Base-by-base conservation (phyloP, 37 sponge, comb jelly and placozoan species). In the Beroe forskalii region DNA sequence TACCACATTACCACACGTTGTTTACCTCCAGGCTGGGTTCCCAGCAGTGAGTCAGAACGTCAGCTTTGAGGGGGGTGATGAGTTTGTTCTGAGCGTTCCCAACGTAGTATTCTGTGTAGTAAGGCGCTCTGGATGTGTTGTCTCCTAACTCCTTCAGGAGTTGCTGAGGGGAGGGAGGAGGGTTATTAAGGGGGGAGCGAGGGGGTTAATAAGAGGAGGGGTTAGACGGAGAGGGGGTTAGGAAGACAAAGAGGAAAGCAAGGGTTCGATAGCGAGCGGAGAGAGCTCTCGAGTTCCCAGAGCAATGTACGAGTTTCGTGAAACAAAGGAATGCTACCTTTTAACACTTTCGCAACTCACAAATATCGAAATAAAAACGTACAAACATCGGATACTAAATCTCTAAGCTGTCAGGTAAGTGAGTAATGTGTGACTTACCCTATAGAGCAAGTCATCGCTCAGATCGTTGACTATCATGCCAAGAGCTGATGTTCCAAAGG, bases 21-120 rank as follows among this genome's bases (percentile, higher is more conserved):
- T n/a, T n/a, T n/a, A n/a, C n/a, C n/a, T n/a, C n/a, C n/a, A n/a
- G n/a, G n/a, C n/a, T n/a, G n/a, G n/a, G n/a, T 44, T 80, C 86
- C 86, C 86, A 80, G 55, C 86, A 80, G 28, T 80, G 44, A 25
- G 44, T 44, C 25, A 80, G 55, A 80, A 44, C 86, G 6, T 80
- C 55, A 25, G 86, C 86, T 41, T 41, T 44, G 55, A 80, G 86
- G 0, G 86, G 86, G 27, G 86, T 80, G 86, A 80, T 80, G 1
- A n/a, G 2, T 4, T 1, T 14, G 9, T 1, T n/a, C 27, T 37
- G 37, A 25, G 86, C 37, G 31, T 80, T 80, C 14, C 86, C 86
- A 28, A 80, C 86, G 22, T 44, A 44, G 55, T 80, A 80, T 1
- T 41, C 44, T 4, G 86, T 80, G 86, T 20, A 25, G 86, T 80